phyloP scores from a whole-genome alignment of 2,113 vertebrate genomes.

The Chionodraco myersi region DNA sequence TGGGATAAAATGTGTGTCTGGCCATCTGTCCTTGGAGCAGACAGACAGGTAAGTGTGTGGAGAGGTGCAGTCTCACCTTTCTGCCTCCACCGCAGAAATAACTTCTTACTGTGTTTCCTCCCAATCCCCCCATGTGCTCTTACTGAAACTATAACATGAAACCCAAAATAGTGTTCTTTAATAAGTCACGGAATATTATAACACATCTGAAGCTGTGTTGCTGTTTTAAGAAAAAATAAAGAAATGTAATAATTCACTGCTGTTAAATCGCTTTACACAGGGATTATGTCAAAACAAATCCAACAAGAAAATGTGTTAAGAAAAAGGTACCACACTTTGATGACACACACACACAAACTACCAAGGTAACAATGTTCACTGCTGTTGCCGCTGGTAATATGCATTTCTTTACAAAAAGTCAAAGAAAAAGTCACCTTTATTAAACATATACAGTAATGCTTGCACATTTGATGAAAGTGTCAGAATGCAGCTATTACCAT shows the following conservation, averaged over 20 bases:
- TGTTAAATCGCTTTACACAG: neutral
- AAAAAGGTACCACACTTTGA: too few relatives aligned
- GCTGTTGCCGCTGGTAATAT: too few relatives aligned
- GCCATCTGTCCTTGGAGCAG: conserved; percentile 73
- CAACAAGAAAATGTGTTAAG: neutral
- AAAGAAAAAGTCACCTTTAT: too few relatives aligned
- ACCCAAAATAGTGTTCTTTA: neutral
- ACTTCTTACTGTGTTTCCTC: neutral
- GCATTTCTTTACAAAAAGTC: too few relatives aligned
- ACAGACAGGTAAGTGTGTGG: conserved; percentile 52
- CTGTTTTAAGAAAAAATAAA: neutral
- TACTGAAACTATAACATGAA: neutral
- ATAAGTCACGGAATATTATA: neutral
- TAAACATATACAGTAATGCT: too few relatives aligned
- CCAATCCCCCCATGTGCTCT: too few relatives aligned
- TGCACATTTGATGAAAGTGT: too few relatives aligned
- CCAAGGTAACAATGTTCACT: too few relatives aligned
- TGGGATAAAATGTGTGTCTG: conserved; percentile 61
- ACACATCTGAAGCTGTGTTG: neutral
- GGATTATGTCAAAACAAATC: neutral
- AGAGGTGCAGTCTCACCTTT: conserved; percentile 69
- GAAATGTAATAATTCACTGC: neutral
- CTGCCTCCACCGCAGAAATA: conserved; percentile 55
- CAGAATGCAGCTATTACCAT: too few relatives aligned
- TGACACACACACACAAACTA: too few relatives aligned